Evolutionary conservation across 2,113 vertebrate species (phyloP), one percentile per base, ranked within the genome.

Genomic region (Columba janthina): DNA sequence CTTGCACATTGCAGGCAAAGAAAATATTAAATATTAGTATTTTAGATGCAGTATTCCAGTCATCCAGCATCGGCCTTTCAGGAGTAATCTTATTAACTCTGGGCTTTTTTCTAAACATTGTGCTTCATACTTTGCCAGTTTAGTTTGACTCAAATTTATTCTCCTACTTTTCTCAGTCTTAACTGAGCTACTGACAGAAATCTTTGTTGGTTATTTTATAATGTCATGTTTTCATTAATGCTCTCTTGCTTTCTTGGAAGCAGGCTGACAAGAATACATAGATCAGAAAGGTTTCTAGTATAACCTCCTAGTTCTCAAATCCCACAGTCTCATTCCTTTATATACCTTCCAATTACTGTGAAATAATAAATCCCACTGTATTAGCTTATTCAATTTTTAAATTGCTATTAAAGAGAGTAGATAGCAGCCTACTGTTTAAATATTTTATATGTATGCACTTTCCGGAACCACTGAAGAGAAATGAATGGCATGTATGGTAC

Each of bases 131-230:
- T 80, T 94, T 72, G 5, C 31, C 24, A 57, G 34, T 69, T 66
- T 85, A 92, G 53, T 90, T 46, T 94, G 51, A 65, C 38, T 93
- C 29, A 92, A 34, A 79, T 94, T 80, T 90, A 89, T 96, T 95
- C 70, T 94, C 15, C 44, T 91, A n/a, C 18, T 71, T 22, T 77
- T 85, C 56, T 87, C 53, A 64, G 56, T 66, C 66, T 77, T 95
- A 91, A 88, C 64, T 65, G 28, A 92, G 25, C 54, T 87, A 77
- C 57, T 83, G 85, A 83, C 56, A 95, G 89, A 95, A 93, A 62
- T 77, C 56, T 83, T 90, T 0, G 0, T 42, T 76, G 58, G 38
- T 66, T 95, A n/a, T 92, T 95, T 94, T 94, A 62, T 88, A 88
- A 71, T 1, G 11, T 78, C 28, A 62, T 69, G 56, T 84, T 94